Evolutionary conservation across 2,113 vertebrate genomes (phyloP), one percentile per base, ranked within the genome.

Genomic region (Taurulus bubalis): DNA sequence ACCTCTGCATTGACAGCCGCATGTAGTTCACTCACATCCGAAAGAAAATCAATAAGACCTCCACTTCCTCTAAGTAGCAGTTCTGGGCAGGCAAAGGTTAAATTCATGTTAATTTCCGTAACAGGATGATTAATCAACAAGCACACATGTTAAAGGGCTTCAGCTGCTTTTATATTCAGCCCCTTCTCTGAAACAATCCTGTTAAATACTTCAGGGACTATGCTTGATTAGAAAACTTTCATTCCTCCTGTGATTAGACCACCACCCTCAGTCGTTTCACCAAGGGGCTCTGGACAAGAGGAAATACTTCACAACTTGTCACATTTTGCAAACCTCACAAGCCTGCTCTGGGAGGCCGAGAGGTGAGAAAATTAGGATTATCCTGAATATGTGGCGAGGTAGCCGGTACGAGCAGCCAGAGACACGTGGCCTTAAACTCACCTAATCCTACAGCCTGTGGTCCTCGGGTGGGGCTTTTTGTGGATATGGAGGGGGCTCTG

Each of bases 31-130:
- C 90, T 93, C 75, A 69, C 71, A 87, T 90, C 84, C 60, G 93
- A 96, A 86, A 79, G 86, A 86, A 96, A 96, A 96, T 96, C 96
- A 93, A 95, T 96, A 86, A 64, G 49, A 79, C 86, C 87, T 88
- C 79, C 89, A 87, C 75, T 84, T 88, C 84, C 92, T 90, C 87
- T 93, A 91, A 94, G 88, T 79, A 89, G 78, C 47, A 59, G 90
- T 93, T 94, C 89, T 80, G 55, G 87, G 92, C 89, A 86, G 92
- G 87, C 90, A 93, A 93, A 93, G 93, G 94, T 93, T 95, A 95
- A 86, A 47, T 8, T 76, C 73, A 26, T 87, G 87, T 90, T 93
- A 89, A 93, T 91, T 94, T 91, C 79, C 83, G 85, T 87, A 91
- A 90, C 87, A 90, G 85, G 84, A 87, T 88, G 80, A 94, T 93